These are phyloP conservation scores for Deroplatys truncata DNA, from an alignment of 2,888 invertebrate genomes.

Conservation along the genomic window DNA sequence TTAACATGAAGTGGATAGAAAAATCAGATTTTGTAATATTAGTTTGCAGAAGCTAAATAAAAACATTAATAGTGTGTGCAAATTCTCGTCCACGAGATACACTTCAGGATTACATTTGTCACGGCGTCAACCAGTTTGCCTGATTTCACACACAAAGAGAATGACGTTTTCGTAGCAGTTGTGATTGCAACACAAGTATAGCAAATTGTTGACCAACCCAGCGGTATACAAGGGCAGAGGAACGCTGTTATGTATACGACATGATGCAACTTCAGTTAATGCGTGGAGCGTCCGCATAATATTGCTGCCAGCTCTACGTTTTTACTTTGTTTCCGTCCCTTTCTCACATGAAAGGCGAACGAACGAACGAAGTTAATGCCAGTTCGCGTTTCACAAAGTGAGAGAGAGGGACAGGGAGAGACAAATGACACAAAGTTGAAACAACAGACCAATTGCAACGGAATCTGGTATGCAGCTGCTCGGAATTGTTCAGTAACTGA, in stretches of 20 bases:
- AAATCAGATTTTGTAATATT: too few species aligned
- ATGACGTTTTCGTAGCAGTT: not conserved
- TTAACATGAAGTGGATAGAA: too few species aligned
- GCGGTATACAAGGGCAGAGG: too few species aligned
- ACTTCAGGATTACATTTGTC: not conserved
- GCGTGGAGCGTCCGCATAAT: too few species aligned
- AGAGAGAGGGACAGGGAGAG: too few species aligned
- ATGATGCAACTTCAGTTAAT: too few species aligned
- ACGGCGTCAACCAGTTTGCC: not conserved
- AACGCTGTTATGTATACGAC: not conserved
- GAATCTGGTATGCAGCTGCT: not conserved
- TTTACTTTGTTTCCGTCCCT: not conserved
- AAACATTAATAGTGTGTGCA: too few species aligned
- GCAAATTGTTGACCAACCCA: too few species aligned
- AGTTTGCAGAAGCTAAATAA: too few species aligned
- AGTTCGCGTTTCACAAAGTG: not conserved
- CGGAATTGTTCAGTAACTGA: not conserved
- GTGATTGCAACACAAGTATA: not conserved
- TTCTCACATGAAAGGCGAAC: not conserved
- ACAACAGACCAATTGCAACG: not conserved
- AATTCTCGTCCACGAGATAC: too few species aligned
- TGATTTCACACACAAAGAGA: not conserved
- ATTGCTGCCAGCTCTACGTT: not conserved
- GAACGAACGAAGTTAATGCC: not conserved
- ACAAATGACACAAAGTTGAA: not conserved